Percentiles rank a stretch among this genome's conserved stretches.
Evolutionary conservation across 2,797 vertebrate genomes (phyloP).

Genomic region (Syndactyla subalaris): DNA sequence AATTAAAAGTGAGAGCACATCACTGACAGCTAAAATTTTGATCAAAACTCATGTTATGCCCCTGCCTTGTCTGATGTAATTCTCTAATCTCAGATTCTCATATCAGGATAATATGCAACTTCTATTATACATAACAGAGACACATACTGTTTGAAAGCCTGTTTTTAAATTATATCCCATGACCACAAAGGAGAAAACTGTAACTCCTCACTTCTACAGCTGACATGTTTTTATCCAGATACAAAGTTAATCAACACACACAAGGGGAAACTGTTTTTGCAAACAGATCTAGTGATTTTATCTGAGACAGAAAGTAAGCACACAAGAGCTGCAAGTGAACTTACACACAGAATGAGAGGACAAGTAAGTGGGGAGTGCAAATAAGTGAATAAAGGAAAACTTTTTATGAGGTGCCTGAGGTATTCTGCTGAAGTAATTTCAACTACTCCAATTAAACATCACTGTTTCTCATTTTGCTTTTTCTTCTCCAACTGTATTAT

Average conservation of each 20-base stretch:
- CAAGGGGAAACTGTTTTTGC: background rate
- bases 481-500: background rate
- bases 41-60: background rate
- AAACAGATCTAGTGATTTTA: background rate
- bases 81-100: background rate
- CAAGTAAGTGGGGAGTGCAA: background rate
- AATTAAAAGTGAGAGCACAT: background rate
- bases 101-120: background rate
- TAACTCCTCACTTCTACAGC: background rate
- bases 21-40: background rate
- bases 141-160: background rate
- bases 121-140: background rate
- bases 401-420: background rate
- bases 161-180: background rate
- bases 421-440: background rate
- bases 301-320: background rate
- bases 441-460: background rate
- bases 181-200: background rate
- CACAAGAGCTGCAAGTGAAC: background rate
- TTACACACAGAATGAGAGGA: background rate
- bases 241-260: background rate
- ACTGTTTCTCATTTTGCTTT: background rate
- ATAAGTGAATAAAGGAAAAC: background rate
- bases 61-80: background rate
- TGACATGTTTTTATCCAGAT: background rate